These are phyloP conservation scores for Reticulitermes lucifugus DNA, from an alignment of 2,888 invertebrate genomes.

Conservation along the genomic window DNA sequence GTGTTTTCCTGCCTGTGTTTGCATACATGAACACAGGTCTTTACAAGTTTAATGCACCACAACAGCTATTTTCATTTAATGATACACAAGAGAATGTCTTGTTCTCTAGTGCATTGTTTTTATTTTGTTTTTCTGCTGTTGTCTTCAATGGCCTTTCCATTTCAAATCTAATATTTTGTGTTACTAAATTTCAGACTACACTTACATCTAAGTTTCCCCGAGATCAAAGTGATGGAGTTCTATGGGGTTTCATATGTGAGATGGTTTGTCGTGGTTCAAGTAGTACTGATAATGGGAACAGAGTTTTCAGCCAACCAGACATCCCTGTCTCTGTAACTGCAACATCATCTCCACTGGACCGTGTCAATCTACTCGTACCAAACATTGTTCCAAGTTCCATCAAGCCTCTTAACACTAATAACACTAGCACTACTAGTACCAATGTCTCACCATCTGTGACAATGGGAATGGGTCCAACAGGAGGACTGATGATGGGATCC, in stretches of 20 bases:
- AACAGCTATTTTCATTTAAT: too few species aligned
- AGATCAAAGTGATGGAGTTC: constrained; percentile 79
- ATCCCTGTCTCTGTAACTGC: constrained; percentile 43
- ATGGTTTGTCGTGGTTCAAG: constrained; percentile 78
- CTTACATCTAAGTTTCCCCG: constrained; percentile 84
- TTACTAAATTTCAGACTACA: constrained; percentile 67
- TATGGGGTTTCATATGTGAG: constrained; percentile 85
- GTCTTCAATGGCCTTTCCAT: too few species aligned
- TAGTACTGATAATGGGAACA: constrained; percentile 62
- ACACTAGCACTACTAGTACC: constrained; percentile 27
- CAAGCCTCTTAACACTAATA: constrained; percentile 59
- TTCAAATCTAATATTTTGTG: neutral
- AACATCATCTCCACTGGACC: constrained; percentile 43
- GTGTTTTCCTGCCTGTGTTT: too few species aligned
- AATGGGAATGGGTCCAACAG: constrained; percentile 26
- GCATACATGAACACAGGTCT: too few species aligned
- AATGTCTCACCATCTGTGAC: constrained; percentile 21
- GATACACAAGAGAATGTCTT: too few species aligned
- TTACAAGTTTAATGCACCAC: too few species aligned
- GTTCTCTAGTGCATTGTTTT: too few species aligned
- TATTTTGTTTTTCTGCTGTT: too few species aligned
- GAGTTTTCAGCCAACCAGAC: constrained; percentile 42
- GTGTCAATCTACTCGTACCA: constrained; percentile 61
- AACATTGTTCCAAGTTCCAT: constrained; percentile 62
- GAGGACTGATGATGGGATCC: constrained; percentile 56